Percentiles rank a stretch among this genome's conserved stretches.
Conservation (phyloP, 2,113 vertebrate species). For the human (Homo sapiens) region GRCh38 chr9:19559501-19560000, state of each 20-base stretch:
- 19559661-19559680: background rate
- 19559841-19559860: background rate
- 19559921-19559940: background rate
- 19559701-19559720: background rate
- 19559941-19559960: background rate
- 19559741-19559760: background rate
- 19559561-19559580: slow-evolving; percentile 32
- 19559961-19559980: background rate
- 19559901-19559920: background rate
- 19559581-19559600: slow-evolving; percentile 40
- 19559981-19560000: background rate
- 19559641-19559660: background rate
- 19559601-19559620: slow-evolving; percentile 7
- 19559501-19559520: slow-evolving; percentile 57
- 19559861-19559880: background rate
- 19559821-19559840: background rate
- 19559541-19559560: slow-evolving; percentile 53
- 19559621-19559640: slow-evolving; percentile 26
- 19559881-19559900: background rate
- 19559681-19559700: background rate
- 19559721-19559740: background rate
- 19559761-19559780: background rate
- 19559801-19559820: background rate
- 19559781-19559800: background rate
- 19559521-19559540: slow-evolving; percentile 63